Evolutionary conservation across 2,797 vertebrate species (phyloP), one percentile per base, ranked within the genome.

Genomic region (Gallirallus australis): DNA sequence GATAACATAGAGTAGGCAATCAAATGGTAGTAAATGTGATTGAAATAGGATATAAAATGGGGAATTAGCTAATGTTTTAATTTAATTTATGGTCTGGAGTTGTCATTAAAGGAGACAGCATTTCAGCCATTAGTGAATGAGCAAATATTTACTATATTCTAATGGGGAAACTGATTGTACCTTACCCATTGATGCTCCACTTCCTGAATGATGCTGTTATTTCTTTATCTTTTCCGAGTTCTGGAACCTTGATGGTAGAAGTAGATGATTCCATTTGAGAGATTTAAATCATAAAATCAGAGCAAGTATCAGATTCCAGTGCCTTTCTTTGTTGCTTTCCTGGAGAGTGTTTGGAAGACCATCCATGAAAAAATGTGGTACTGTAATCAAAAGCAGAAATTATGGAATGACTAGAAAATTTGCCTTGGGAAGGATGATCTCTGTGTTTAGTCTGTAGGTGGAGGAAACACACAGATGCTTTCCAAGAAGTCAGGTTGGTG

Each of bases 1-100:
- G 66, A 91, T 93, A 93, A 83, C 69, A 71, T 10, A 59, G 47
- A 81, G 8, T 16, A 86, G 42, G 73, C 50, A 90, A 90, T 86
- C 69, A 91, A 91, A 88, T 7, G 65, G 80, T 64, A 91, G 57
- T 92, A 91, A 94, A 95, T 65, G 65, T 94, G 86, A 90, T 88
- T 82, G 83, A 90, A 94, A 82, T 76, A 76, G 63, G 77, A 86
- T 94, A 89, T 95, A 94, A 93, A 95, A 63, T 17, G 7, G n/a
- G 27, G 59, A 94, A 92, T 94, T 89, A 92, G 54, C 50, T 92
- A 82, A 93, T 82, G 61, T 45, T 91, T 94, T 90, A 78, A 78
- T 94, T 82, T 85, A 92, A 92, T 95, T 93, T 94, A 73, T 88
- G 25, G 33, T 91, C 57, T 69, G 25, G 20, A 82, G 5, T 9